Conservation (phyloP, 2,113 vertebrate species). For the Sorex fumeus region DNA sequence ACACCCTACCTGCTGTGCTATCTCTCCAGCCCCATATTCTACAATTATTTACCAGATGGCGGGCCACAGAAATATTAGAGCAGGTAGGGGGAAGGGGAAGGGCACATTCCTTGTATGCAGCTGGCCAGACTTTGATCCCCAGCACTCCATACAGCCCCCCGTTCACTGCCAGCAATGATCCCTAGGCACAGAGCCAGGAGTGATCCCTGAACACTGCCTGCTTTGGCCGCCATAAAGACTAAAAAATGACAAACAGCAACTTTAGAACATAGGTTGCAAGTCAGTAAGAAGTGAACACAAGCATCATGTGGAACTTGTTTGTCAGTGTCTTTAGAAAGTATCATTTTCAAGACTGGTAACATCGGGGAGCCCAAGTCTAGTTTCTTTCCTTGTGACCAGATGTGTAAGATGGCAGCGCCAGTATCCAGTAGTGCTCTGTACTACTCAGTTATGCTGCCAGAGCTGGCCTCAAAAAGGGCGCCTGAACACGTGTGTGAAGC, state of each 20-base stretch:
- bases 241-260: not conserved
- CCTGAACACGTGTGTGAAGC: not conserved
- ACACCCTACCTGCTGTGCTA: too few relatives aligned
- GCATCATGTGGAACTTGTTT: conserved; percentile 31
- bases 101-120: too few relatives aligned
- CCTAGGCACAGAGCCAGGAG: too few relatives aligned
- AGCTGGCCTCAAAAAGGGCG: not conserved
- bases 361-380: not conserved
- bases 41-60: too few relatives aligned
- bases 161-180: too few relatives aligned
- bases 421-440: not conserved
- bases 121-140: too few relatives aligned
- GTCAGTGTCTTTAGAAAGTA: conserved; percentile 32
- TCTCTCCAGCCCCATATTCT: too few relatives aligned
- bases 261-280: not conserved
- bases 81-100: too few relatives aligned
- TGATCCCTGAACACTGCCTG: not conserved
- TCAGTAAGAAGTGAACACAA: conserved; percentile 14
- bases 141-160: too few relatives aligned
- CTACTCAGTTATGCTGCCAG: not conserved
- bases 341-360: not conserved
- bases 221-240: not conserved
- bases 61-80: too few relatives aligned
- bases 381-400: not conserved
- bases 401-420: not conserved